Evolutionary conservation across 2,888 invertebrate species (phyloP), one percentile per base, ranked within the genome.

Genomic region (Lasius platythorax): DNA sequence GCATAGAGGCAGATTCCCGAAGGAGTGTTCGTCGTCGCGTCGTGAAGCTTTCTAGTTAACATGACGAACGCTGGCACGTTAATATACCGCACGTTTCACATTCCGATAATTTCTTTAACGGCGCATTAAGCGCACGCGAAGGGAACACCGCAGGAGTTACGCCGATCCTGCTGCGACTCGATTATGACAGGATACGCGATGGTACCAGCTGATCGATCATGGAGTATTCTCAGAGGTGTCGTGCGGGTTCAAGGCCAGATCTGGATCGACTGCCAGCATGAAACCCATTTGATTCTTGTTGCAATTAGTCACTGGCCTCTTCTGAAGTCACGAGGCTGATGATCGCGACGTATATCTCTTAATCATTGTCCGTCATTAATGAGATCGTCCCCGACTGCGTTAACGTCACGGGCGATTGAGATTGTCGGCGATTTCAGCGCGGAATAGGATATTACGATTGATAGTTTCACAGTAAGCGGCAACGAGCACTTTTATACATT

Each of bases 221-320:
- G 46, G 66, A n/a, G 58, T 58, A 58, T 63, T 68, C 50, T 23
- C 63, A 33, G 37, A 76, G 68, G 72, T 87, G 61, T 84, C 87
- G 74, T 82, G 58, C 12, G 40, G 67, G 84, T 82, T 82, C 84
- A 82, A 81, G 84, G 82, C 64, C 73, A 78, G 68, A 28, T 37
- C 58, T 43, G 73, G 61, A 79, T 73, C 82, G 72, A 53, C 40
- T 81, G 84, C 84, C 72, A 84, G 82, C 84, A 61, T 73, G 73
- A 61, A 82, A 61, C 73, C 72, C 82, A 83, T 89, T 90, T 82
- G 63, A 75, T 84, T 89, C 88, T 89, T 85, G 89, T 89, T 86
- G 90, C 90, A 92, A 92, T 92, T 91, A 91, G 90, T 90, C 91
- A 89, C 86, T 86, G 83, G 67, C 64, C 83, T 85, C 81, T 86